Conservation (phyloP, 2,888 invertebrate genomes). For the Tachina grossa region DNA sequence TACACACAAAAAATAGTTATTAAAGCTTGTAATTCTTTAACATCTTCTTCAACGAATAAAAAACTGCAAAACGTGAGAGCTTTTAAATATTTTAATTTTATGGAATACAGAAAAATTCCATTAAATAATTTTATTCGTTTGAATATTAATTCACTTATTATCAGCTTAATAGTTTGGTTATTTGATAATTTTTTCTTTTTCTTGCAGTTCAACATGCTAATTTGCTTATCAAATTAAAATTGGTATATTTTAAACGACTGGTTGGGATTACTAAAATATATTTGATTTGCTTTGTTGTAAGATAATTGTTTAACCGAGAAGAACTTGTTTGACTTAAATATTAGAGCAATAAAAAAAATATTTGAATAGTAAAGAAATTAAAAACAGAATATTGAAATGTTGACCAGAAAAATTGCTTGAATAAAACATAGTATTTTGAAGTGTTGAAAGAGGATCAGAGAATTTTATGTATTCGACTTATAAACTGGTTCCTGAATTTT, state of each 20-base stretch:
- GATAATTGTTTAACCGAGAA: too few species aligned
- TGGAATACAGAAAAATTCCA: background rate
- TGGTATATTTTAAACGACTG: too few species aligned
- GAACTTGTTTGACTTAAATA: too few species aligned
- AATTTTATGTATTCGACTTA: too few species aligned
- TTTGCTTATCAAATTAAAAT: background rate
- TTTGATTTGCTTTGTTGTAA: too few species aligned
- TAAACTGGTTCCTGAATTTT: too few species aligned
- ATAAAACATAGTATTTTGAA: too few species aligned
- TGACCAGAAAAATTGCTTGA: too few species aligned
- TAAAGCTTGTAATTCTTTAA: background rate
- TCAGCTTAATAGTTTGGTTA: background rate
- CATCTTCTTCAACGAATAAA: background rate
- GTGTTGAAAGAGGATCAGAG: too few species aligned
- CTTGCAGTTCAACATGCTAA: background rate
- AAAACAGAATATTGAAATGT: too few species aligned
- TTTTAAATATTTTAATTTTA: background rate
- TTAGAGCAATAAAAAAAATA: too few species aligned
- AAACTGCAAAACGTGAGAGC: slow-evolving; percentile 34
- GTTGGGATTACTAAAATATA: background rate
- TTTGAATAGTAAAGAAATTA: too few species aligned
- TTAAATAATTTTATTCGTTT: background rate
- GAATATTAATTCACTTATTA: background rate
- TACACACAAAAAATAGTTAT: background rate
- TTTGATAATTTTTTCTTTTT: background rate